Percentiles rank a stretch among this genome's conserved stretches.
phyloP scores from a whole-genome alignment of 1,140 invertebrate genomes.

The Proales similis region DNA sequence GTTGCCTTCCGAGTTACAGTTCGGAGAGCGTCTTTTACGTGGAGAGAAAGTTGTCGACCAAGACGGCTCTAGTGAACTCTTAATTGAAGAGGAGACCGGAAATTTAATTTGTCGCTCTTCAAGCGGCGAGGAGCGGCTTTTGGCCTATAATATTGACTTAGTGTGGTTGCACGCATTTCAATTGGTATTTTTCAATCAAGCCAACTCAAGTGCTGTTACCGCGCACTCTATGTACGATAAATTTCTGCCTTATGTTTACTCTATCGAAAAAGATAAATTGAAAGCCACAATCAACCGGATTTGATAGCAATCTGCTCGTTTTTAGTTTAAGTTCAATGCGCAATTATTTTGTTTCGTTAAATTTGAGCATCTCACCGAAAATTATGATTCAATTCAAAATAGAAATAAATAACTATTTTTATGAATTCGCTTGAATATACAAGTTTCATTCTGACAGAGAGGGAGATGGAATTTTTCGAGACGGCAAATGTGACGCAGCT shows the following conservation, averaged over 20 bases:
- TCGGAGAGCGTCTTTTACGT: constrained; percentile 11
- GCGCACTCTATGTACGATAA: neutral
- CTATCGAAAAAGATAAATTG: no score
- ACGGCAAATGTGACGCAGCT: no score
- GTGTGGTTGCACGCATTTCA: constrained; percentile 9
- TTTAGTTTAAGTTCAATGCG: no score
- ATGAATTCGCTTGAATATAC: no score
- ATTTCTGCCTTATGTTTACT: constrained; percentile 14
- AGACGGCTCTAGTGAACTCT: constrained; percentile 12
- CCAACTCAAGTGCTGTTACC: constrained; percentile 9
- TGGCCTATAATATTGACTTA: neutral
- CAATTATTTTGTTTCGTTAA: no score
- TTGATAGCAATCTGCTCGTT: no score
- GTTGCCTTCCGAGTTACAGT: constrained; percentile 6
- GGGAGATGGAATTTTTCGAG: no score
- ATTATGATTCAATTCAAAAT: no score
- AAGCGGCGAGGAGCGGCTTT: neutral
- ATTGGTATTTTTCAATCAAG: constrained; percentile 1
- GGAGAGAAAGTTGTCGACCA: constrained; percentile 27
- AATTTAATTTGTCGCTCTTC: constrained; percentile 12
- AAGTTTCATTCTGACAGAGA: no score
- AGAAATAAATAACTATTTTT: no score
- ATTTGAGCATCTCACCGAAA: no score
- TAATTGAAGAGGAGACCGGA: neutral
- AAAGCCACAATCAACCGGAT: no score